Percentiles rank a stretch among this genome's conserved stretches.
These are phyloP conservation scores for Zaprionus tsacasi DNA, from an alignment of 1,140 invertebrate genomes.

Conservation along the genomic window DNA sequence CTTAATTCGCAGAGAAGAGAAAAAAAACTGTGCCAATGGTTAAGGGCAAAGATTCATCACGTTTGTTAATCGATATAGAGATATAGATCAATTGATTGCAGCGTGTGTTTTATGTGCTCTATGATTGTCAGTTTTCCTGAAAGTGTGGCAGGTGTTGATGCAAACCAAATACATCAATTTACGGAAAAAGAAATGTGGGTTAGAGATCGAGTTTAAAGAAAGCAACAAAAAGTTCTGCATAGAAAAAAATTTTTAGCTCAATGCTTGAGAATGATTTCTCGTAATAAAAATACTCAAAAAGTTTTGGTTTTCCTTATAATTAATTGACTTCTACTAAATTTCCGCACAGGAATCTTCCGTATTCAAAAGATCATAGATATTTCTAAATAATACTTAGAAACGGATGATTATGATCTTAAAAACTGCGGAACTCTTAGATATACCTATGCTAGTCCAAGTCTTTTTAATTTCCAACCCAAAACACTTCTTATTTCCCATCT, in stretches of 20 bases:
- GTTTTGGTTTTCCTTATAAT: no score
- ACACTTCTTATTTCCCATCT: neutral
- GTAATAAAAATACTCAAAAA: no score
- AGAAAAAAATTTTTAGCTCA: neutral
- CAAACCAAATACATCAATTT: neutral
- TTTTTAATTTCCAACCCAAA: neutral
- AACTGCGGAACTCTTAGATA: neutral
- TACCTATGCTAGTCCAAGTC: neutral
- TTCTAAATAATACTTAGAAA: no score
- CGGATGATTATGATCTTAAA: no score
- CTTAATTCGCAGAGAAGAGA: neutral
- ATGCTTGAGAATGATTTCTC: neutral
- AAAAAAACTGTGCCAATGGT: neutral
- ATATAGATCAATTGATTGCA: slow-evolving; percentile 1
- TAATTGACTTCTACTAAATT: no score
- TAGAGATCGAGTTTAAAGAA: neutral
- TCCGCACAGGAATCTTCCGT: no score
- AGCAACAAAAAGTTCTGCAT: neutral
- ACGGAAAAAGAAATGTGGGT: neutral
- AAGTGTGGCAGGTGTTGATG: neutral
- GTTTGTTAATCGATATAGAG: neutral
- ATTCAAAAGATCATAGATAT: no score
- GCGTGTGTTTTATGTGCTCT: neutral
- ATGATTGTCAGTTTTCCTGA: neutral
- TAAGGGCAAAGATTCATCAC: neutral